Evolutionary conservation across 2,113 vertebrate species (phyloP).

Genomic region (Anhinga anhinga): DNA sequence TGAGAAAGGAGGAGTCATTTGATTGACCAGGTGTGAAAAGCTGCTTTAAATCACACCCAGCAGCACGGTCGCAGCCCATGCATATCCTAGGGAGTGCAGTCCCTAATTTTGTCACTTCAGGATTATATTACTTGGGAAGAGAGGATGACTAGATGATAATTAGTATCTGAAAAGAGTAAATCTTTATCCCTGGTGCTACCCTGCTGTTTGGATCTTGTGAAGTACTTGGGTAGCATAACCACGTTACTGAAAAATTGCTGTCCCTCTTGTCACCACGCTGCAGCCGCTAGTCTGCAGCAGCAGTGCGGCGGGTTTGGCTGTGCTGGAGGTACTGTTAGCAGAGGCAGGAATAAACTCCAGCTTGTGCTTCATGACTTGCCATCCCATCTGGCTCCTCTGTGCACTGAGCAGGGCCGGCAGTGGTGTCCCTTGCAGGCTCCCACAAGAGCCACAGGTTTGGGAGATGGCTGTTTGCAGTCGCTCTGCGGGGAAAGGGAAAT

Average conservation of each 20-base stretch:
- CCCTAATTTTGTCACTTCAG: not conserved
- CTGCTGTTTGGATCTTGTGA: not conserved
- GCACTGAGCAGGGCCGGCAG: not conserved
- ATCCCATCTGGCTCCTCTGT: not conserved
- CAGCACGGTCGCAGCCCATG: not conserved
- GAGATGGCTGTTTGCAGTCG: not conserved
- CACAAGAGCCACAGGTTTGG: rapidly evolving
- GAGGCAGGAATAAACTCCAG: not conserved
- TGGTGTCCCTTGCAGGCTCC: not conserved
- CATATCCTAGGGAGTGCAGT: not conserved
- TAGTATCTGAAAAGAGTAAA: not conserved
- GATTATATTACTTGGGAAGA: not conserved
- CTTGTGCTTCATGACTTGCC: not conserved
- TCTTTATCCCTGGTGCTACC: not conserved
- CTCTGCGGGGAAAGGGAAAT: not conserved
- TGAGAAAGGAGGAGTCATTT: not conserved
- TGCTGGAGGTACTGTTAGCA: not conserved
- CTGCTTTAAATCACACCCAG: not conserved
- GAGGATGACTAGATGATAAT: not conserved
- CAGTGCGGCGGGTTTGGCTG: rapidly evolving
- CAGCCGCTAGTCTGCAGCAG: not conserved
- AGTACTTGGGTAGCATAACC: not conserved
- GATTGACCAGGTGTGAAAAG: not conserved
- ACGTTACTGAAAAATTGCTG: not conserved
- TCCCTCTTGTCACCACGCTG: not conserved